Evolutionary conservation across 2,888 invertebrate species (phyloP), one percentile per base, ranked within the genome.

Genomic region (Chrysodeixis includens): DNA sequence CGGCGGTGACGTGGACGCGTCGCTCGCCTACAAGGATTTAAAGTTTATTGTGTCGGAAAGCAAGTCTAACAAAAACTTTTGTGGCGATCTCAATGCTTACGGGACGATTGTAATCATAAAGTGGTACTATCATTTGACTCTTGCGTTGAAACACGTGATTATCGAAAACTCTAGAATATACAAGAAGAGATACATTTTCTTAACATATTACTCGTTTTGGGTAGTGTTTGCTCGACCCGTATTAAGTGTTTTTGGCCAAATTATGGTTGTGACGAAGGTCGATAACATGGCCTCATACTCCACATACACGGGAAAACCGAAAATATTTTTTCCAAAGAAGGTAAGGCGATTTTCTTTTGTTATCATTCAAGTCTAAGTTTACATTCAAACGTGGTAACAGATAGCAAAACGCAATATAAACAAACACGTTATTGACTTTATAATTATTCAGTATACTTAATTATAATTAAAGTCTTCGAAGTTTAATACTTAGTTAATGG

Each of bases 261-360:
- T 92, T 94, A 95, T 95, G 94, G 95, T 95, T 91, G 91, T 94
- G 87, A 90, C 92, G 78, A 93, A 92, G 91, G 87, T 94, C 89
- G 93, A 94, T 89, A 94, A 94, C 77, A 95, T 95, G 95, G 92
- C 94, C 86, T 94, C 94, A 83, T 95, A 94, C 83, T 91, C 94
- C 85, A 91, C 95, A 76, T 94, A 92, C 82, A 93, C 94, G 83
- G 94, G 94, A 90, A 94, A 93, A 93, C 95, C 95, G 75, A 95
- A 94, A 90, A 93, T 94, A 73, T 93, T 94, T 88, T 94, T 93
- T 83, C 94, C 94, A 79, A 94, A 95, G 92, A 94, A 95, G 95
- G 95, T 94, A 90, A 92, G 93, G 55, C 54, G 62, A 44, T 58
- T 56, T 67, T 56, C 30, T 51, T 44, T 73, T 72, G 66, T 69